Evolutionary conservation across 2,113 vertebrate genomes (phyloP).

Genomic region (Gracilinanus agilis): DNA sequence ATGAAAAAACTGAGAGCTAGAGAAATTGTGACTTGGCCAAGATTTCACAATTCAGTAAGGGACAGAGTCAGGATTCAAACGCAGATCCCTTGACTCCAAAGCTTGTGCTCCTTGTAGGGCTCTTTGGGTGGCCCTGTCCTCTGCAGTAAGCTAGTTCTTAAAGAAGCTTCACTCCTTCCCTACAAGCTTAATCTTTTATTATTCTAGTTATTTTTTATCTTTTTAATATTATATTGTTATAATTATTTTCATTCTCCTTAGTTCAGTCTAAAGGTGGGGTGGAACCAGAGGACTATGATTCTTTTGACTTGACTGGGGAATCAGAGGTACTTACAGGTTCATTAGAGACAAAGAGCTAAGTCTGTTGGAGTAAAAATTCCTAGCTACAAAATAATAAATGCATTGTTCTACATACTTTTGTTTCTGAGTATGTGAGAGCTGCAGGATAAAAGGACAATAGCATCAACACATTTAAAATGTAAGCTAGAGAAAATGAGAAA

Average conservation of each 20-base stretch:
- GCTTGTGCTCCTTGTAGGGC: no score
- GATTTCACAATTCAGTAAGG: no score
- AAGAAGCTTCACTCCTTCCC: no score
- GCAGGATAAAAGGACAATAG: slow-evolving; percentile 11
- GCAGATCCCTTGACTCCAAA: no score
- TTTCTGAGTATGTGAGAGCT: not conserved
- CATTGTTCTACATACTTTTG: not conserved
- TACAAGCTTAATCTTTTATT: no score
- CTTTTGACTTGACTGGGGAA: not conserved
- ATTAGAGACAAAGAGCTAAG: not conserved
- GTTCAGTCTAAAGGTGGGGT: not conserved
- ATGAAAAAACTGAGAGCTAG: no score
- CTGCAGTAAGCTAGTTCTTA: no score
- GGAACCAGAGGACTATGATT: not conserved
- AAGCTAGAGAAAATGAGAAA: slow-evolving; percentile 44
- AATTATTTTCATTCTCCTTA: not conserved
- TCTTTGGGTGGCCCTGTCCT: no score
- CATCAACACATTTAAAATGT: not conserved
- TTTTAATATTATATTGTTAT: no score
- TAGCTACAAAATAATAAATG: not conserved
- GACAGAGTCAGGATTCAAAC: no score
- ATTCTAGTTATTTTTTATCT: no score
- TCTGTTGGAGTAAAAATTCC: not conserved
- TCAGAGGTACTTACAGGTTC: not conserved
- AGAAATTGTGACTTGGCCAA: no score